Percentiles rank a stretch among this genome's conserved stretches.
phyloP scores from a whole-genome alignment of 2,113 vertebrate genomes.

The human (Homo sapiens) region DNA sequence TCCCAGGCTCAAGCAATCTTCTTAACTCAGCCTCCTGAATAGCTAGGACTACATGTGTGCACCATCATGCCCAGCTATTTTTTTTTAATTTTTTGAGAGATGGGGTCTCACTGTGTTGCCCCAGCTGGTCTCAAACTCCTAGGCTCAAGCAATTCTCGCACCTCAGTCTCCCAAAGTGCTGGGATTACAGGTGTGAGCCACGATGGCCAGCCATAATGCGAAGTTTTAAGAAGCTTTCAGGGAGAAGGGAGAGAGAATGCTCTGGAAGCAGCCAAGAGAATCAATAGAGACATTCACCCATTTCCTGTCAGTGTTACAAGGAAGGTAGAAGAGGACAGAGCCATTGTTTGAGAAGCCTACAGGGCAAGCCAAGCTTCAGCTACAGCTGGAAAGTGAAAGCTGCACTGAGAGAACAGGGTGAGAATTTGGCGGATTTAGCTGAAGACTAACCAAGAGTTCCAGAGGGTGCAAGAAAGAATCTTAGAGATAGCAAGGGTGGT shows the following conservation, averaged over 20 bases:
- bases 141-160: neutral
- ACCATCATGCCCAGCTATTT: neutral
- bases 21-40: too few relatives aligned
- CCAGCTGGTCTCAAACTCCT: neutral
- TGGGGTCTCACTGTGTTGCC: neutral
- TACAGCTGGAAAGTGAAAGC: neutral
- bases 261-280: neutral
- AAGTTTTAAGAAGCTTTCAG: neutral
- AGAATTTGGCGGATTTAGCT: neutral
- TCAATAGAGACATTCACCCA: neutral
- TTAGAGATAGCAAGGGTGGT: neutral
- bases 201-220: neutral
- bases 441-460: neutral
- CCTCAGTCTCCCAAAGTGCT: neutral
- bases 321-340: neutral
- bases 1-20: too few relatives aligned
- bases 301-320: neutral
- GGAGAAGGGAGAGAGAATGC: neutral
- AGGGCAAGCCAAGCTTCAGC: neutral
- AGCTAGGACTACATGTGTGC: neutral
- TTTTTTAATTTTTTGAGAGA: neutral
- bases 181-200: neutral
- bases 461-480: neutral
- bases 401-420: neutral
- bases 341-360: neutral